Evolutionary conservation across 2,113 vertebrate genomes (phyloP), one percentile per base, ranked within the genome.

Genomic region (Panurus biarmicus): DNA sequence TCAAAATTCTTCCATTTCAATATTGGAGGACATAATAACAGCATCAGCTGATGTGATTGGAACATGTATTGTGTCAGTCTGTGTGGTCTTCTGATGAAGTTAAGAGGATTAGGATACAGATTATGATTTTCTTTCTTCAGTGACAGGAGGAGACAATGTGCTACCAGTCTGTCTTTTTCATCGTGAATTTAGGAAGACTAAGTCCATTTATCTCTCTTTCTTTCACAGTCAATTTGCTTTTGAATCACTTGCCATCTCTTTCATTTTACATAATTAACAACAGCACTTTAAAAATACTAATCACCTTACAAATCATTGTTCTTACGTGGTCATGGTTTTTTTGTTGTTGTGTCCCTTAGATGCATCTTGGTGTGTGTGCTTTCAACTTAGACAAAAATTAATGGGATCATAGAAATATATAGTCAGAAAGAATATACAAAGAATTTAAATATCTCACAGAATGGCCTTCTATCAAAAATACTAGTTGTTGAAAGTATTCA

Each of bases 51-150:
- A 74, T 60, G 61, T 72, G 26, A 82, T 85, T 95, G 53, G 25
- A 64, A 42, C 60, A 38, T 26, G 19, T 88, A 70, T 83, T 85
- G 15, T 83, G 40, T 87, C 36, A 51, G 67, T 87, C 75, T 89
- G 33, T 89, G 65, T 81, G 74, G n/a, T 86, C 56, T 64, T 89
- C 38, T 77, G 47, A 91, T 81, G n/a, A 89, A 65, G 1, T 85
- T 83, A 87, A 90, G 58, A 94, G 58, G 90, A 90, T 90, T 93
- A 94, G 62, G 67, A 19, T 85, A 44, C 82, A 94, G 82, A 93
- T 91, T 85, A 88, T 21, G 42, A 7, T 87, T 91, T 81, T 85
- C 44, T 89, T 94, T 89, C 26, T 79, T 72, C 80, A 31, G 9
- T 88, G 67, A 38, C 47, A 83, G 60, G 54, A 96, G 23, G 35